These are phyloP conservation scores for Myiozetetes cayanensis DNA, from an alignment of 2,113 vertebrate genomes.

Conservation along the genomic window DNA sequence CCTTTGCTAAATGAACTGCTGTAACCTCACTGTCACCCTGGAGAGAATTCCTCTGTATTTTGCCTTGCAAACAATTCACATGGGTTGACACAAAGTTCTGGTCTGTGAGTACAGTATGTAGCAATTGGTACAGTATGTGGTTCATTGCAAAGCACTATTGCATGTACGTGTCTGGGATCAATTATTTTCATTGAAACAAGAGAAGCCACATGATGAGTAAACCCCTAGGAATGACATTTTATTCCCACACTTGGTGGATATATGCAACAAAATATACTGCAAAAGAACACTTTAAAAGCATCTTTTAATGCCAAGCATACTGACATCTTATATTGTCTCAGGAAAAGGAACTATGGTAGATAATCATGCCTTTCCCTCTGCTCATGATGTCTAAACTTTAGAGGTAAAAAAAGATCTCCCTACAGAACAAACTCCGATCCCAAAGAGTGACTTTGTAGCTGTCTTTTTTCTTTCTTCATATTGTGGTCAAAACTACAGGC, in stretches of 20 bases:
- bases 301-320: neutral
- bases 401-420: neutral
- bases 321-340: neutral
- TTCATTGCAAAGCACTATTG: neutral
- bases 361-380: neutral
- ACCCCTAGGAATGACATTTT: neutral
- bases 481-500: neutral
- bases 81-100: neutral
- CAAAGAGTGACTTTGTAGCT: neutral
- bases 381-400: neutral
- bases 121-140: neutral
- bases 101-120: neutral
- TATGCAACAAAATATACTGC: neutral
- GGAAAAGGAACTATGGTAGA: neutral
- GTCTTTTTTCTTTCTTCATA: neutral
- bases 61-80: neutral
- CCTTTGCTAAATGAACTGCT: neutral
- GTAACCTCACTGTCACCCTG: conserved; percentile 15
- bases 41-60: conserved; percentile 25
- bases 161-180: conserved; percentile 6
- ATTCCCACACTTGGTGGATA: neutral
- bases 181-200: conserved; percentile 38
- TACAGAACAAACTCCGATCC: neutral
- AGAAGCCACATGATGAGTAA: neutral
- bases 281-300: neutral